phyloP scores from a whole-genome alignment of 2,888 invertebrate genomes.

The Drosophila tripunctata region DNA sequence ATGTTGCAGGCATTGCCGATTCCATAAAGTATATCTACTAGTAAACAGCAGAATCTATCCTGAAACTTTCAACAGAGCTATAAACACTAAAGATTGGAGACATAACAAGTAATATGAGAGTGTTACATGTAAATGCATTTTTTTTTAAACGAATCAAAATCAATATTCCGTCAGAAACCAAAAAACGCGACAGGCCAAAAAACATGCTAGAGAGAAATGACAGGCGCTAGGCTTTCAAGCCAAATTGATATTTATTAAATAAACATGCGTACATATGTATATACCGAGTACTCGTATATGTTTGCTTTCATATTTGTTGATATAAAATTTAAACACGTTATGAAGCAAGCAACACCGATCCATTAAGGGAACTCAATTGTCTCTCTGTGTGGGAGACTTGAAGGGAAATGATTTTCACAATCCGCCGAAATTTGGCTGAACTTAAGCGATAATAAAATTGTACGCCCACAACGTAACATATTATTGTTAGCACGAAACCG shows the following conservation, averaged over 20 bases:
- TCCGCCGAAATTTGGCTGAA: constrained; percentile 65
- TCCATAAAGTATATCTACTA: no score
- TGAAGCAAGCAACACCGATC: constrained; percentile 6
- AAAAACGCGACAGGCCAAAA: constrained; percentile 10
- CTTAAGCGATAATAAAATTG: constrained; percentile 68
- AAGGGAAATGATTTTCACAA: constrained; percentile 40
- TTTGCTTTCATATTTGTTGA: constrained; percentile 14
- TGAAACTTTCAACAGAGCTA: no score
- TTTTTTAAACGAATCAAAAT: constrained; percentile 5
- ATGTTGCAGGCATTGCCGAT: no score
- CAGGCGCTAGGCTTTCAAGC: constrained; percentile 51
- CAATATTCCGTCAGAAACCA: constrained; percentile 17
- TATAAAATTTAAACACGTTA: constrained; percentile 25
- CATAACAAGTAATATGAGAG: no score
- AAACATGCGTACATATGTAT: constrained; percentile 28
- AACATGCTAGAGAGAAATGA: background rate
- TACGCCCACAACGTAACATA: constrained; percentile 6
- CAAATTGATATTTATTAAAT: constrained; percentile 68
- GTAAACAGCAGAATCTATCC: no score
- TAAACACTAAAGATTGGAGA: no score
- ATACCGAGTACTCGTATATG: no score
- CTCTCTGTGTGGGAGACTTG: background rate
- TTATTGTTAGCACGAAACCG: constrained; percentile 1
- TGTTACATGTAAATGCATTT: background rate
- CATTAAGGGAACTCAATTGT: constrained; percentile 8